Percentiles rank a stretch among this genome's conserved stretches.
Conservation (phyloP, 2,113 vertebrate species). For the Regulus satrapa region DNA sequence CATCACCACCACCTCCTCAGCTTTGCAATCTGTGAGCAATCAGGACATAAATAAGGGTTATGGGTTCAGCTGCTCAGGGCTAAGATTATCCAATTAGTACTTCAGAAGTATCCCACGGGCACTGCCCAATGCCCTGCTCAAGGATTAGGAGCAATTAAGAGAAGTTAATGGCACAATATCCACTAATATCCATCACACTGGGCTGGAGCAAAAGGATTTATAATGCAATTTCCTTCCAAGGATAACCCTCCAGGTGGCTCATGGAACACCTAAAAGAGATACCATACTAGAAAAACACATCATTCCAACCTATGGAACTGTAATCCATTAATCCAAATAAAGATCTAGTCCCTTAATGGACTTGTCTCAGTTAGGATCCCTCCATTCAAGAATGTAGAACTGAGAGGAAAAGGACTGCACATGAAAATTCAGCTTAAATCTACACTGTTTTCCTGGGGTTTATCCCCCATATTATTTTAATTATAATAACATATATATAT, state of each 20-base stretch:
- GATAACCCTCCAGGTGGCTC: neutral
- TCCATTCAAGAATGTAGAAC: neutral
- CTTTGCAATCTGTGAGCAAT: neutral
- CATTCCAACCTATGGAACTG: accelerated
- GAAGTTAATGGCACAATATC: neutral
- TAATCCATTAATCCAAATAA: neutral
- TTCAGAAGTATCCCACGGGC: neutral
- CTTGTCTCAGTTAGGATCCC: neutral
- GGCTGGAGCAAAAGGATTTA: neutral
- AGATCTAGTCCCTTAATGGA: neutral
- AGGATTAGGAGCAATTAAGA: neutral
- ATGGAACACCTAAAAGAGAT: neutral
- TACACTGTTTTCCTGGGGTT: too few relatives aligned
- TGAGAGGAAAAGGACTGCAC: neutral
- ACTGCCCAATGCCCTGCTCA: neutral
- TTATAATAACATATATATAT: too few relatives aligned
- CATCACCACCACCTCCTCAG: accelerated
- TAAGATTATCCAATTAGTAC: neutral
- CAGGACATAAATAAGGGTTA: neutral
- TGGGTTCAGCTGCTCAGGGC: neutral
- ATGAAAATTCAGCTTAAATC: neutral
- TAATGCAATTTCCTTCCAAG: neutral
- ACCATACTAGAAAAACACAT: neutral
- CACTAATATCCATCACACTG: neutral
- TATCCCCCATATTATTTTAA: too few relatives aligned